Conservation (phyloP, 2,888 invertebrate genomes). For the Hydraecia micacea region DNA sequence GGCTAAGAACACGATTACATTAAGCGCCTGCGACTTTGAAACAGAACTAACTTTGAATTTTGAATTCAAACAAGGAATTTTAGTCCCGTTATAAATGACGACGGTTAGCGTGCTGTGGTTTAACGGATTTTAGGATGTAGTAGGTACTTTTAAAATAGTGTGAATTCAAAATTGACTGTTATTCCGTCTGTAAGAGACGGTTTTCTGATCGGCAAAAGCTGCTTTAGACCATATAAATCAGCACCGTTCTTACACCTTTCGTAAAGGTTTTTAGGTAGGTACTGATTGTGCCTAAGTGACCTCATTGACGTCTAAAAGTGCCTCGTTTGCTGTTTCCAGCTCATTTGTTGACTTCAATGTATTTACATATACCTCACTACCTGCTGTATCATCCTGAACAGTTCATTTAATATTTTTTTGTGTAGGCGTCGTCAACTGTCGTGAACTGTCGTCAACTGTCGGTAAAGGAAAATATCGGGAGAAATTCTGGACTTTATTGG, state of each 20-base stretch:
- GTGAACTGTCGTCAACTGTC: too few species aligned
- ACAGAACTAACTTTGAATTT: constrained; percentile 37
- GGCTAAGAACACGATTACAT: constrained; percentile 43
- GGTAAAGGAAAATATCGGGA: neutral
- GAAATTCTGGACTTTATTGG: neutral
- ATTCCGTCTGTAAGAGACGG: neutral
- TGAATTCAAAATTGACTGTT: neutral
- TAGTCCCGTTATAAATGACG: constrained; percentile 13
- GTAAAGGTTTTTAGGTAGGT: constrained; percentile 15
- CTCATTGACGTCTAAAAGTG: constrained; percentile 54
- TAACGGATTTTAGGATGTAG: constrained; percentile 5
- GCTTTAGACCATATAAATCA: neutral
- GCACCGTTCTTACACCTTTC: constrained; percentile 17
- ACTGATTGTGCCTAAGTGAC: constrained; percentile 40
- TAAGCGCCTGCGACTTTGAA: constrained; percentile 43
- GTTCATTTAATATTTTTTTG: constrained; percentile 13
- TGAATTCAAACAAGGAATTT: constrained; percentile 29
- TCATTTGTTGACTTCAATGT: constrained; percentile 70
- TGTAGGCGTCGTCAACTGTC: neutral
- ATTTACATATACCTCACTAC: constrained; percentile 41
- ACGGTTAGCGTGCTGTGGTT: constrained; percentile 17
- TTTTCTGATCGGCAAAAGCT: neutral
- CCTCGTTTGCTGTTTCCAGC: constrained; percentile 70
- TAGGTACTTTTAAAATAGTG: neutral
- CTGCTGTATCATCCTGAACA: constrained; percentile 29